Evolutionary conservation across 2,113 vertebrate genomes (phyloP).

Genomic region (Strix uralensis): DNA sequence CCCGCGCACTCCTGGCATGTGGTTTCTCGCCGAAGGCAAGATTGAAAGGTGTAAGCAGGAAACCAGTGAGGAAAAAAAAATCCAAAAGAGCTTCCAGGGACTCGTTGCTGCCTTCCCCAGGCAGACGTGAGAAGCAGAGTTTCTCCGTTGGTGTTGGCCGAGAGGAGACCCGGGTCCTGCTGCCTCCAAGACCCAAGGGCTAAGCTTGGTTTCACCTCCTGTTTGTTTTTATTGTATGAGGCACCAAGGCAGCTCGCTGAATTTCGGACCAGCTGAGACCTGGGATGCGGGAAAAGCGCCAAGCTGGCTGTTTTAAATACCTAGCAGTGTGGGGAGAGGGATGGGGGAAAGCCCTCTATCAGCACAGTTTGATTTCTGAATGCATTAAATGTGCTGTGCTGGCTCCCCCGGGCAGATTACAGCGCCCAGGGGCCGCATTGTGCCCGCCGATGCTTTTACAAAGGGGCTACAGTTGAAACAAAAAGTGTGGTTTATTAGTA

Average conservation of each 20-base stretch:
- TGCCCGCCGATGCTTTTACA: not conserved
- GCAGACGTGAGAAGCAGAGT: fast-evolving
- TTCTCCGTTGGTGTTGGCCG: fast-evolving
- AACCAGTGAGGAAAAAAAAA: not conserved
- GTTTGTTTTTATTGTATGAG: not conserved
- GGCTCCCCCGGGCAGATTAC: slow-evolving; percentile 16
- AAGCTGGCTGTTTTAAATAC: not conserved
- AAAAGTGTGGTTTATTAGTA: slow-evolving; percentile 13
- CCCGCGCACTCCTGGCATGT: not conserved
- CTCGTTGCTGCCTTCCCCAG: not conserved
- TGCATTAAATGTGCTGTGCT: slow-evolving; percentile 56
- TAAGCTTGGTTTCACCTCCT: not conserved
- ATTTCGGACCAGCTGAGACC: fast-evolving
- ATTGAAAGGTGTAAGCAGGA: not conserved
- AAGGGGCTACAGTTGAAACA: slow-evolving; percentile 19
- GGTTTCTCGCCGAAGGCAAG: not conserved
- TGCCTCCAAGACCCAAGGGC: not conserved
- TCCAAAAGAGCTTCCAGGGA: fast-evolving
- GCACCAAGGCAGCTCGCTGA: not conserved
- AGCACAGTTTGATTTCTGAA: slow-evolving; percentile 47
- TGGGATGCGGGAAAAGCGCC: slow-evolving; percentile 18
- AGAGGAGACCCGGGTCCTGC: not conserved
- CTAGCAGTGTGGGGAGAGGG: not conserved
- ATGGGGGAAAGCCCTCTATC: slow-evolving; percentile 45
- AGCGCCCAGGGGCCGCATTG: slow-evolving; percentile 21